Evolutionary conservation across 2,113 vertebrate genomes (phyloP), one percentile per base, ranked within the genome.

Genomic region (Eulacestoma nigropectus): DNA sequence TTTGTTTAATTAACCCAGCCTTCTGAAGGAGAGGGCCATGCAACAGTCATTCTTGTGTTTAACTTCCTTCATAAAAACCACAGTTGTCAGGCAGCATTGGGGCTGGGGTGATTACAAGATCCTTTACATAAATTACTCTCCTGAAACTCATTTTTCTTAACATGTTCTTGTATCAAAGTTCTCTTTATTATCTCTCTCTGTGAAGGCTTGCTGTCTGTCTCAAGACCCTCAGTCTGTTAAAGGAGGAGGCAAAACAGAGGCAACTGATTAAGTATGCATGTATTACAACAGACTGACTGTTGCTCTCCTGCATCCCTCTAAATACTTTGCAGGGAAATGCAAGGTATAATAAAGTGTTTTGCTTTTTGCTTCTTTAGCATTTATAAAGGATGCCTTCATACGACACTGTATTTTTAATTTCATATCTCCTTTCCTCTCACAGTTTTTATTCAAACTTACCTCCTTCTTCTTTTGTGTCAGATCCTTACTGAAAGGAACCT

Each of bases 131-230:
- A 96, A 94, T 93, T 79, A 84, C 79, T 90, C 65, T 79, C 39
- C 22, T 76, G 75, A 96, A 96, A 94, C 37, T 84, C 67, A 46
- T 87, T 94, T 87, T 59, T 91, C 87, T 87, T 74, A 92, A 84
- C 33, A 81, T 90, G 75, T 93, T 92, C 47, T 94, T 82, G 46
- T 77, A 76, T 76, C 89, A 79, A 23, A 47, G 59, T 90, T 91
- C 50, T 87, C 65, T 77, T 90, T 88, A 83, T 74, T 77, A 82
- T 74, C 44, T 88, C 29, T 84, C 83, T 35, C 87, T 85, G 41
- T n/a, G 23, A 90, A 92, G 49, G 21, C 47, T 67, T 64, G 39
- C 42, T 63, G 64, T 49, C 55, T 77, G 49, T 69, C 56, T 79
- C 46, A 52, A 88, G 73, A 92, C 68, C 47, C 39, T 88, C 60